These are phyloP conservation scores for Heteromurus nitidus DNA, from an alignment of 2,888 invertebrate genomes.

Conservation along the genomic window DNA sequence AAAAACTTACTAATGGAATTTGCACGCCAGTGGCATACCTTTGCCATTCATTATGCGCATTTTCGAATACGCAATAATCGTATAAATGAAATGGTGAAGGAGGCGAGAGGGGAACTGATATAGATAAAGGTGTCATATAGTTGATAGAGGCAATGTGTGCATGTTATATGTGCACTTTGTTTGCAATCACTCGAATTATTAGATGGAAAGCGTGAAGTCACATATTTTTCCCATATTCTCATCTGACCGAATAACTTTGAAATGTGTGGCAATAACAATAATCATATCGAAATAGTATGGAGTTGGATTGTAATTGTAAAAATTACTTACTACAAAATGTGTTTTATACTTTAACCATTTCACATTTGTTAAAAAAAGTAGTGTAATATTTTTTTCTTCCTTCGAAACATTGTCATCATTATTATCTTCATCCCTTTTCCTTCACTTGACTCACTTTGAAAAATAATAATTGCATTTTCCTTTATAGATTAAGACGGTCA, in stretches of 20 bases:
- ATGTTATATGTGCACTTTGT: too few relatives aligned
- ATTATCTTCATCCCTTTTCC: constrained; percentile 6
- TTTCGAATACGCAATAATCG: neutral
- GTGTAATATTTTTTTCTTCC: constrained; percentile 8
- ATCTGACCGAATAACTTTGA: too few relatives aligned
- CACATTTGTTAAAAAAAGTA: constrained; percentile 9
- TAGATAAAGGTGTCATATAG: constrained; percentile 1
- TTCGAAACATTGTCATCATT: constrained; percentile 20
- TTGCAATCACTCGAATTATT: too few relatives aligned
- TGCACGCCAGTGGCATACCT: constrained; percentile 4
- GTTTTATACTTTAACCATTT: constrained; percentile 3
- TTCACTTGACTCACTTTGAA: neutral
- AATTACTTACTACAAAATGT: too few relatives aligned
- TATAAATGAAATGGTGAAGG: constrained; percentile 6
- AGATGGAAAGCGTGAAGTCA: too few relatives aligned
- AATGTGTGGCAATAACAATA: constrained; percentile 11
- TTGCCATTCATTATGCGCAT: neutral
- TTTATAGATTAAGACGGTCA: constrained; percentile 6
- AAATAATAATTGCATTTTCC: constrained; percentile 4
- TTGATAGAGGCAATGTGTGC: too few relatives aligned
- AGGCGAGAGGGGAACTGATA: constrained; percentile 16
- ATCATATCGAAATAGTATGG: too few relatives aligned
- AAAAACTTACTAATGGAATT: constrained; percentile 41
- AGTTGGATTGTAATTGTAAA: constrained; percentile 15
- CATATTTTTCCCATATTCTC: too few relatives aligned